A percentile compares a stretch with the other conserved stretches of the same genome.
phyloP scores from a whole-genome alignment of 2,113 vertebrate species.

The Cichladusa arquata region DNA sequence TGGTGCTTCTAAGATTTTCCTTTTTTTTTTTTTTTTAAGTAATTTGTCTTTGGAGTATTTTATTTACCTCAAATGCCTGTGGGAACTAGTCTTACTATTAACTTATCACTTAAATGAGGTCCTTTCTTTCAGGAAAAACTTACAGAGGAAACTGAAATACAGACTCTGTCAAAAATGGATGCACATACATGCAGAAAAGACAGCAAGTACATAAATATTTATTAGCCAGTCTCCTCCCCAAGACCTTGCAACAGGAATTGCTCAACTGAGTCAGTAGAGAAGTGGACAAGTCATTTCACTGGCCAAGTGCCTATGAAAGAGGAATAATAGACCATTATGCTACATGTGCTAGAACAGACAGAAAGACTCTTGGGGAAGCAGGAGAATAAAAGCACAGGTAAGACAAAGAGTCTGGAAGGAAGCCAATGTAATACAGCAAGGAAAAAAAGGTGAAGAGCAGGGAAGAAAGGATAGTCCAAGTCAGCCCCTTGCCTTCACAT shows the following conservation, averaged over 20 bases:
- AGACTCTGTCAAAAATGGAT: not conserved
- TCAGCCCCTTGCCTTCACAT: not conserved
- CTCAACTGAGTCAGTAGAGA: not conserved
- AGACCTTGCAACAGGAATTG: not conserved
- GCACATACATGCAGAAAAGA: not conserved
- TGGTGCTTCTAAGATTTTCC: not conserved
- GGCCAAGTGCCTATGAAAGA: not conserved
- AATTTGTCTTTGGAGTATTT: not conserved
- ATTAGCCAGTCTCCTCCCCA: not conserved
- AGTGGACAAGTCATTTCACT: not conserved
- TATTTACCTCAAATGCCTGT: not conserved
- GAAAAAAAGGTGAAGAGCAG: not conserved
- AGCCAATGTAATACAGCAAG: not conserved
- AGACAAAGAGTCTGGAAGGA: constrained; percentile 2
- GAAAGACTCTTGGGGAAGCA: not conserved
- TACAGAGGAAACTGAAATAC: not conserved
- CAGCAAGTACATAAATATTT: not conserved
- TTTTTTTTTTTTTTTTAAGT: not conserved
- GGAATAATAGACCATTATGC: constrained; percentile 14
- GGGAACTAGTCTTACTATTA: not conserved
- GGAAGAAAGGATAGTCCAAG: not conserved
- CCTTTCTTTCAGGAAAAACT: not conserved
- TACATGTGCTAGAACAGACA: not conserved
- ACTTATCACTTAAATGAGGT: not conserved
- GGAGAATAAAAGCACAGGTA: constrained; percentile 12